Evolutionary conservation across 23 tunicate genomes (phyloP).

Genomic region (Ascidia mentula): DNA sequence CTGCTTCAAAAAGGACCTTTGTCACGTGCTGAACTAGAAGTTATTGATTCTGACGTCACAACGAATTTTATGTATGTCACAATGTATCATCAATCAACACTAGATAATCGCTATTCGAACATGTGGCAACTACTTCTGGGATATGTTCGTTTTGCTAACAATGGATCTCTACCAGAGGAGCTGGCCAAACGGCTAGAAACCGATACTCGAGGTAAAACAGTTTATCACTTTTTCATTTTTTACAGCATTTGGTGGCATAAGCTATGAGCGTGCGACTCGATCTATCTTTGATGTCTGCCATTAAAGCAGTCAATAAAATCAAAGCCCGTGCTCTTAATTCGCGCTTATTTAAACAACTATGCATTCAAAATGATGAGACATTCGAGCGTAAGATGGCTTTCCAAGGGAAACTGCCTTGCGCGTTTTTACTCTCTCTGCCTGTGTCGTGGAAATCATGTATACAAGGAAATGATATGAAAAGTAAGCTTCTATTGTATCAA

Average conservation of each 20-base stretch:
- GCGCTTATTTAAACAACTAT: conserved; percentile 32
- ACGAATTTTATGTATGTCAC: too few relatives aligned
- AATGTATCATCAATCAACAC: too few relatives aligned
- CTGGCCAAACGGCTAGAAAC: background rate
- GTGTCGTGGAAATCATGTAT: conserved; percentile 36
- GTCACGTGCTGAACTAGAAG: too few relatives aligned
- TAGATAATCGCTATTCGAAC: too few relatives aligned
- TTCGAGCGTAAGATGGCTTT: conserved; percentile 43
- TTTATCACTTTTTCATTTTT: background rate
- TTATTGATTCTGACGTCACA: too few relatives aligned
- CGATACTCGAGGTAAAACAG: background rate
- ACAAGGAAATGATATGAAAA: too few relatives aligned
- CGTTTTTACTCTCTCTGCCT: conserved; percentile 32
- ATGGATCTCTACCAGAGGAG: conserved; percentile 33
- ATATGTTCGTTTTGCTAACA: conserved; percentile 42
- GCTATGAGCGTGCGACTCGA: conserved; percentile 38
- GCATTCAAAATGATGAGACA: conserved; percentile 39
- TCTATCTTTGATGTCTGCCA: conserved; percentile 12
- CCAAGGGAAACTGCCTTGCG: conserved; percentile 50
- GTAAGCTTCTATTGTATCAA: background rate
- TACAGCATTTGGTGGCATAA: conserved; percentile 56
- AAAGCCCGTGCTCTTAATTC: conserved; percentile 48
- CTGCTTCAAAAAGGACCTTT: too few relatives aligned
- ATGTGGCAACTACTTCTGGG: conserved; percentile 42
- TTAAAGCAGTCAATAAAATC: conserved; percentile 53